Conservation (phyloP, 2,888 invertebrate species). For the Pandemis cinnamomeana region DNA sequence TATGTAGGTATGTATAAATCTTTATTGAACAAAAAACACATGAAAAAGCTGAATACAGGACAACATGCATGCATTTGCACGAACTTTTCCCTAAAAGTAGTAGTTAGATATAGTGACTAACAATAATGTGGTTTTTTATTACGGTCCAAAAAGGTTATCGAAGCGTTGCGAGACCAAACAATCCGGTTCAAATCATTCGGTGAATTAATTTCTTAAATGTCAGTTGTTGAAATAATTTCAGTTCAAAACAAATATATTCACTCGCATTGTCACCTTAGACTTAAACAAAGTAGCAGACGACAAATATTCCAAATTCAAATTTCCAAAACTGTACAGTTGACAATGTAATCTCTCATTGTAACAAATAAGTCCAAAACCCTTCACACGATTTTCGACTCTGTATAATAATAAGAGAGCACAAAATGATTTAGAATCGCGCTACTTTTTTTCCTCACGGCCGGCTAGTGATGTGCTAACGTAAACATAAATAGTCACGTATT, state of each 20-base stretch:
- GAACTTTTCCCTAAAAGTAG: too few species aligned
- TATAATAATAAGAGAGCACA: accelerated
- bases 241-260: slow-evolving; percentile 13
- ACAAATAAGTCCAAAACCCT: slow-evolving; percentile 13
- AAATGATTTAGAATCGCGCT: slow-evolving; percentile 13
- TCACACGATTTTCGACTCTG: slow-evolving; percentile 38
- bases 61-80: too few species aligned
- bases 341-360: slow-evolving; percentile 43
- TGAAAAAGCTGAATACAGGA: too few species aligned
- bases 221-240: not conserved
- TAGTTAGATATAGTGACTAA: too few species aligned
- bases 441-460: slow-evolving; percentile 47
- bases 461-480: slow-evolving; percentile 65
- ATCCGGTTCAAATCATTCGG: too few species aligned
- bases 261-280: slow-evolving; percentile 21
- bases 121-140: too few species aligned
- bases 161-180: too few species aligned
- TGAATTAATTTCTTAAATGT: too few species aligned
- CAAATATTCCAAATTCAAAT: slow-evolving; percentile 38
- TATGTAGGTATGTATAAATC: too few species aligned
- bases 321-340: slow-evolving; percentile 42
- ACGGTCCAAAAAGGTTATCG: too few species aligned
- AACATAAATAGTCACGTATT: slow-evolving; percentile 70
- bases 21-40: too few species aligned
- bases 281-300: slow-evolving; percentile 35